Conservation (phyloP, 2,113 vertebrate genomes). For the Nansenia antarctica region DNA sequence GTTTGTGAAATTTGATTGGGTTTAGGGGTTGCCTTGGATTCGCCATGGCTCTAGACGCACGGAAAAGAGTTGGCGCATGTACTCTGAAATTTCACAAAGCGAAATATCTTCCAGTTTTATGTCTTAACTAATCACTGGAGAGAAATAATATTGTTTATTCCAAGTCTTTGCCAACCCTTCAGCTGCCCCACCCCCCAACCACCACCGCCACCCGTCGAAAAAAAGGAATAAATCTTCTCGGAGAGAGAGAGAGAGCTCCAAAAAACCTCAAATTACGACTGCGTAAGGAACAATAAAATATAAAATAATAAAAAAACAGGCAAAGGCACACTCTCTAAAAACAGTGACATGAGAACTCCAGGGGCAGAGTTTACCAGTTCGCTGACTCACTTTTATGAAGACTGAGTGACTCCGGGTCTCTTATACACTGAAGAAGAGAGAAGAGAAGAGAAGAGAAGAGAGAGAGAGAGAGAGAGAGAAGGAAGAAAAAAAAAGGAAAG, state of each 20-base stretch:
- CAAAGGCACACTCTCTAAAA: constrained; percentile 29
- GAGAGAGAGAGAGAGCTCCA: constrained; percentile 23
- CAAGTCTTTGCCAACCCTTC: constrained; percentile 3
- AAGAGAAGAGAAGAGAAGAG: no score
- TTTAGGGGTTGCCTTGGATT: constrained; percentile 24
- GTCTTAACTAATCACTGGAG: constrained; percentile 1
- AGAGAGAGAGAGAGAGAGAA: no score
- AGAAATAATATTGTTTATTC: constrained; percentile 32
- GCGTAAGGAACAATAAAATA: constrained; percentile 30
- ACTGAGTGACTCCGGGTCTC: constrained; percentile 20
- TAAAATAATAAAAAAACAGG: no score
- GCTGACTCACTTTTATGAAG: constrained; percentile 47
- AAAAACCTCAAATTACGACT: constrained; percentile 39
- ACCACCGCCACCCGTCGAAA: constrained; percentile 18
- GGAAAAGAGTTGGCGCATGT: constrained; percentile 1
- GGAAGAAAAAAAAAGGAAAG: no score
- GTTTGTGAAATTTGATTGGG: constrained; percentile 32
- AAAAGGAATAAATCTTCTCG: constrained; percentile 17
- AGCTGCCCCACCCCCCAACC: constrained; percentile 11
- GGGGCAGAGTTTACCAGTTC: constrained; percentile 37
- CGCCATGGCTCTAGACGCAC: constrained; percentile 12
- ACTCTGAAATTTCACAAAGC: constrained; percentile 12
- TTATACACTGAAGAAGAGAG: constrained; percentile 26
- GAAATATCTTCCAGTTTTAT: constrained; percentile 14
- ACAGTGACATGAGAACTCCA: constrained; percentile 29